These are phyloP conservation scores for Pachyuromys duprasi DNA, from an alignment of 2,797 vertebrate species.

Conservation along the genomic window DNA sequence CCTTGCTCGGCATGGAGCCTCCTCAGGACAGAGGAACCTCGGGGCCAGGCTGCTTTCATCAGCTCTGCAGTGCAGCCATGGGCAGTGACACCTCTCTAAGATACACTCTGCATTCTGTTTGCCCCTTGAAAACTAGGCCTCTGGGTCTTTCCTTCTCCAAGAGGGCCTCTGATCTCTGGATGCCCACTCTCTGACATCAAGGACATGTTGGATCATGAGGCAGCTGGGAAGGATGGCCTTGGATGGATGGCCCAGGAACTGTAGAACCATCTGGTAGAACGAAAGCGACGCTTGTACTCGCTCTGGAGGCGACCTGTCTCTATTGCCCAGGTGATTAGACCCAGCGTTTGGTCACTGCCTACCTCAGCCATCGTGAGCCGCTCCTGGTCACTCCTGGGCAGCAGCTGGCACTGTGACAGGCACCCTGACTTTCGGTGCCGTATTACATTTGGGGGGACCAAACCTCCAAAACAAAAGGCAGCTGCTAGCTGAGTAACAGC, in stretches of 20 bases:
- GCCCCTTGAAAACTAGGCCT: not conserved
- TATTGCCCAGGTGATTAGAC: not conserved
- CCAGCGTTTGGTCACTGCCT: not conserved
- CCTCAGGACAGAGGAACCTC: not conserved
- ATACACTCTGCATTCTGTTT: not conserved
- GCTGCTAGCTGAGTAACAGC: conserved; percentile 28
- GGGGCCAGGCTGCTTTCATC: not conserved
- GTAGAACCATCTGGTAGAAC: not conserved
- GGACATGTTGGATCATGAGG: not conserved
- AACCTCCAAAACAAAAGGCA: conserved; percentile 28
- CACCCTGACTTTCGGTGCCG: not conserved
- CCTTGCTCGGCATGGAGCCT: not conserved
- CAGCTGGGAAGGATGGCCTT: not conserved
- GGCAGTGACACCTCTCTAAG: too few relatives aligned
- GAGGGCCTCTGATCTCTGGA: not conserved
- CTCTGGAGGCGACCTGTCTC: not conserved
- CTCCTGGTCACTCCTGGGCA: not conserved
- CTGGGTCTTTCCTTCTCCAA: not conserved
- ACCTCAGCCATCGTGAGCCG: not conserved
- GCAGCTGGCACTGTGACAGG: not conserved
- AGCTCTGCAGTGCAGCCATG: not conserved
- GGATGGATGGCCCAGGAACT: not conserved
- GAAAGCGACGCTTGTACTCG: not conserved
- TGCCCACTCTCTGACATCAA: not conserved
- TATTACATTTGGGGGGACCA: not conserved